These are phyloP conservation scores for Ascidia mentula DNA, from an alignment of 23 tunicate genomes.

Conservation along the genomic window DNA sequence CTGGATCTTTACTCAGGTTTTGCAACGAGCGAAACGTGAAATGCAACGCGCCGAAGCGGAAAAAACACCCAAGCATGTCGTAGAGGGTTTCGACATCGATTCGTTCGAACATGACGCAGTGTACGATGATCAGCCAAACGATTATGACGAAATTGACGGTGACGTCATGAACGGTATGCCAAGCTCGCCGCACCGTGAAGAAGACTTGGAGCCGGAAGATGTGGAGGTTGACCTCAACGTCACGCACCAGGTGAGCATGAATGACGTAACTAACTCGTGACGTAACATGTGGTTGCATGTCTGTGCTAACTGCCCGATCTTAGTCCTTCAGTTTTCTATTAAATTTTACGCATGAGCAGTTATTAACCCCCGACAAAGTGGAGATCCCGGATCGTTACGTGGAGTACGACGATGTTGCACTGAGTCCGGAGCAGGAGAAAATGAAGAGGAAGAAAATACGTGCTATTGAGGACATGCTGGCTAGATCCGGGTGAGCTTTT, in stretches of 20 bases:
- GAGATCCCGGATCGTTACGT: constrained; percentile 85
- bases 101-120: constrained; percentile 28
- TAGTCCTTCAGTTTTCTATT: neutral
- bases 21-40: constrained; percentile 84
- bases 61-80: constrained; percentile 21
- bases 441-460: constrained; percentile 62
- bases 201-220: constrained; percentile 53
- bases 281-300: neutral
- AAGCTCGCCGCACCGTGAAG: constrained; percentile 26
- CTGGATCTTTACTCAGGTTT: constrained; percentile 30
- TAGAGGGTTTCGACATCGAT: constrained; percentile 47
- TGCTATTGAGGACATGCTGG: constrained; percentile 76
- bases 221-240: constrained; percentile 46
- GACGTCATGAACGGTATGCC: neutral
- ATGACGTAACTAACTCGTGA: constrained; percentile 1
- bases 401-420: constrained; percentile 70
- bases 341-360: constrained; percentile 48
- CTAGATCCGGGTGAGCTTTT: constrained; percentile 64
- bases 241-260: constrained; percentile 52
- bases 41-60: constrained; percentile 57
- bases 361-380: constrained; percentile 75
- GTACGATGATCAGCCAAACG: neutral
- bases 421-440: constrained; percentile 78
- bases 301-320: neutral
- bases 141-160: constrained; percentile 8